Percentiles rank a stretch among this genome's conserved stretches.
Conservation (phyloP, 2,113 vertebrate genomes). For the Bostrychus sinensis region DNA sequence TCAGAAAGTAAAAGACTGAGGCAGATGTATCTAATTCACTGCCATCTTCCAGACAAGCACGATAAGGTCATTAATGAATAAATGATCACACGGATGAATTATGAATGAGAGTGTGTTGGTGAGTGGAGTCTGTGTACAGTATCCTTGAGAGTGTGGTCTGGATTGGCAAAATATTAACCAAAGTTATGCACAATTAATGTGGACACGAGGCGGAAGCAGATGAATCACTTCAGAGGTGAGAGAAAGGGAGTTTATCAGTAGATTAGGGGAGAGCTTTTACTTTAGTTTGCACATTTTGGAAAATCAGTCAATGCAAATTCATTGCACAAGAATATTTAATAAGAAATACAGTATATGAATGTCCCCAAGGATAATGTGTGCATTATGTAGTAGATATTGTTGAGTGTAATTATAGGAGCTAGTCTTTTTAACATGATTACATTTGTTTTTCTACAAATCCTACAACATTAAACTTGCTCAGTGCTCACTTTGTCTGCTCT, state of each 20-base stretch:
- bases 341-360: too few species aligned
- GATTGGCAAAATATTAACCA: constrained; percentile 2
- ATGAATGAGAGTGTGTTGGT: constrained; percentile 55
- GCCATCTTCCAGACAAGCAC: constrained; percentile 52
- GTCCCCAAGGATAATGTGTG: too few species aligned
- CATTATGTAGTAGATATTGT: too few species aligned
- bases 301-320: too few species aligned
- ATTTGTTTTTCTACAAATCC: too few species aligned
- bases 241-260: not conserved
- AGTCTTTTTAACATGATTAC: too few species aligned
- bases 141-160: constrained; percentile 21
- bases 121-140: constrained; percentile 37
- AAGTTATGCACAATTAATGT: constrained; percentile 16
- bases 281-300: too few species aligned
- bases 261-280: not conserved
- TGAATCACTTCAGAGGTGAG: not conserved
- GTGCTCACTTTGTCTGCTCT: too few species aligned
- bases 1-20: constrained; percentile 8
- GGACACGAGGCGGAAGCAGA: not conserved
- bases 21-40: constrained; percentile 51
- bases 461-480: too few species aligned
- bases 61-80: constrained; percentile 81
- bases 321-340: too few species aligned
- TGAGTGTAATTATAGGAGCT: too few species aligned
- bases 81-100: constrained; percentile 71